These are phyloP conservation scores for Craterocephalus amniculus DNA, from an alignment of 2,797 vertebrate species.

Conservation along the genomic window DNA sequence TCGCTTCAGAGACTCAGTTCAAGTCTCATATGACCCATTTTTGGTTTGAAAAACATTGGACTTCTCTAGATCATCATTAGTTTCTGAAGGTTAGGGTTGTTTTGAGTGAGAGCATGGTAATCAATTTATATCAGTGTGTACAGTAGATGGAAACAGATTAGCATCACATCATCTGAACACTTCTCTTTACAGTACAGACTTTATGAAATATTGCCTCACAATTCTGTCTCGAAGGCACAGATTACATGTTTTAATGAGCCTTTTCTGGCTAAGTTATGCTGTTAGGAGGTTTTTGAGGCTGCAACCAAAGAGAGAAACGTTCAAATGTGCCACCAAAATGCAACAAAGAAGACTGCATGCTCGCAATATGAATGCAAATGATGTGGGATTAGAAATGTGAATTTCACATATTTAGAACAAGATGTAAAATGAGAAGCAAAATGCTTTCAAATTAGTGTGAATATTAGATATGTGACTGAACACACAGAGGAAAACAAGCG, in stretches of 20 bases:
- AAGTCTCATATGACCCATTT: neutral
- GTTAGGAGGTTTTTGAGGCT: neutral
- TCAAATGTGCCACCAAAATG: neutral
- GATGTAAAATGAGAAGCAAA: neutral
- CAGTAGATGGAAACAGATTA: neutral
- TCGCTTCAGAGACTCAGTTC: neutral
- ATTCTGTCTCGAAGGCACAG: neutral
- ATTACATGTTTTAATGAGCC: neutral
- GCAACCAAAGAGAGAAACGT: neutral
- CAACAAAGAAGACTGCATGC: neutral
- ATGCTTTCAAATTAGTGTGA: neutral
- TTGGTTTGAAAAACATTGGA: neutral
- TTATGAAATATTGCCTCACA: neutral
- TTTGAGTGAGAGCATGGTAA: too few species aligned
- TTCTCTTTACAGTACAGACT: neutral
- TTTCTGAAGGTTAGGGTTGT: too few species aligned
- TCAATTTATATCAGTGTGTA: too few species aligned
- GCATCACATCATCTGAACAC: neutral
- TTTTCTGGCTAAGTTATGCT: neutral
- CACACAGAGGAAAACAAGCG: slow-evolving; percentile 10
- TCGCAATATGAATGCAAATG: neutral
- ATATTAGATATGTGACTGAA: neutral
- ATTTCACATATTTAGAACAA: neutral
- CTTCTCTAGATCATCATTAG: neutral
- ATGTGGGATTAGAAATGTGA: neutral